These are phyloP conservation scores for Styela plicata DNA, from an alignment of 23 tunicate genomes.

Conservation along the genomic window DNA sequence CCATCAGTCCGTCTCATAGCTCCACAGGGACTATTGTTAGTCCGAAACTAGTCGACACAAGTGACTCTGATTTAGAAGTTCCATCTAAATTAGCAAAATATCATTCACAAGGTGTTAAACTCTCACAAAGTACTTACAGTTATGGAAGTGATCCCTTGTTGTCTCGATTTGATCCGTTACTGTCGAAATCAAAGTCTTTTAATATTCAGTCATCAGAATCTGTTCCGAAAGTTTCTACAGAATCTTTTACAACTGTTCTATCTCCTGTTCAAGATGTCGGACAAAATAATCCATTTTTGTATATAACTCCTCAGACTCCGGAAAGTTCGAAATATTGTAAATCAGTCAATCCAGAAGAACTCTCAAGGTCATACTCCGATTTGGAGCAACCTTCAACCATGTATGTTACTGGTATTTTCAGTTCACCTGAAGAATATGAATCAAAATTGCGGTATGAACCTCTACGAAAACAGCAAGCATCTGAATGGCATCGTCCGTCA, in stretches of 20 bases:
- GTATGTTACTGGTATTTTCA: not conserved
- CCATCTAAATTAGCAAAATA: conserved; percentile 5
- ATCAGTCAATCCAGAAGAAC: not conserved
- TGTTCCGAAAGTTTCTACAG: not conserved
- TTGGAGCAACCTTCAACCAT: not conserved
- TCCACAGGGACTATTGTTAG: not conserved
- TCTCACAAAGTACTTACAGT: not conserved
- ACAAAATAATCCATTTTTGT: not conserved
- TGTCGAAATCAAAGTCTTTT: conserved; percentile 2
- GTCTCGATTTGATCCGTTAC: not conserved
- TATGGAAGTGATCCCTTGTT: not conserved
- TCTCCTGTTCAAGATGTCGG: conserved; percentile 2
- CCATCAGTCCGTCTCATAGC: not conserved
- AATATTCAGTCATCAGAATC: not conserved
- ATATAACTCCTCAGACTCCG: conserved; percentile 7
- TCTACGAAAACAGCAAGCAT: conserved; percentile 27
- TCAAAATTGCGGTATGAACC: conserved; percentile 31
- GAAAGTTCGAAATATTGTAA: not conserved
- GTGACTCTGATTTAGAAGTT: not conserved
- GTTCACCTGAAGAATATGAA: conserved; percentile 25
- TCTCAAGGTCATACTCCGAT: conserved; percentile 4
- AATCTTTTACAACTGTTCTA: not conserved
- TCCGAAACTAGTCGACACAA: not conserved
- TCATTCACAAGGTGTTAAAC: not conserved
- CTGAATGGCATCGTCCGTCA: conserved; percentile 29